Evolutionary conservation across 2,797 vertebrate species (phyloP), one percentile per base, ranked within the genome.

Genomic region (Rhinichthys osculus): DNA sequence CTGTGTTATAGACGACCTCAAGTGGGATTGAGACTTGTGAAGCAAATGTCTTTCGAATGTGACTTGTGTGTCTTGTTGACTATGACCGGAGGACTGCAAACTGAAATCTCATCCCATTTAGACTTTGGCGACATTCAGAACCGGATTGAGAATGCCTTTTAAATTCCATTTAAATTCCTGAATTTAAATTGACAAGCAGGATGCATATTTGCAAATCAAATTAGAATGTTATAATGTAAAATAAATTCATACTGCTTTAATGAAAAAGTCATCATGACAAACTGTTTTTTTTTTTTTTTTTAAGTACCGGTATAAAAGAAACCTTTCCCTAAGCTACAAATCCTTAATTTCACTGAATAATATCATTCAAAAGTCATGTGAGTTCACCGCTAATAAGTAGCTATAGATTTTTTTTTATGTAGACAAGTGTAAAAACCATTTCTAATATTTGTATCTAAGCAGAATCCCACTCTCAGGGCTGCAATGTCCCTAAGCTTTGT

Each of bases 21-120:
- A 82, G 40, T 57, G 54, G 72, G 70, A 64, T 35, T 72, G 81
- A 57, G 80, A 86, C 74, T 83, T 84, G 81, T 88, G 74, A 84
- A 70, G 38, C 47, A 44, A 80, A 74, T 52, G 77, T 78, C 57
- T 70, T 74, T 85, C 66, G 67, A 82, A 78, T 71, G 64, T 62
- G 83, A 82, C 83, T 77, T 40, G 67, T 17, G n/a, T 71, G 54
- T 62, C 77, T 73, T 23, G 78, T 35, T 79, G 67, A 72, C 77
- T 71, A 17, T n/a, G 38, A 44, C 17, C 23, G 0, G 16, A 78
- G 38, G n/a, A 47, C 4, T 38, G n/a, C 52, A 71, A 42, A 70
- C 44, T 5, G 30, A 76, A 76, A 38, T 35, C 23, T 82, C 35
- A 71, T 42, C 6, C 21, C 27, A 71, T 79, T 71, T 14, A 71